Percentiles rank a stretch among this genome's conserved stretches.
phyloP scores from a whole-genome alignment of 1,140 invertebrate genomes.

The Brachionus angularis region DNA sequence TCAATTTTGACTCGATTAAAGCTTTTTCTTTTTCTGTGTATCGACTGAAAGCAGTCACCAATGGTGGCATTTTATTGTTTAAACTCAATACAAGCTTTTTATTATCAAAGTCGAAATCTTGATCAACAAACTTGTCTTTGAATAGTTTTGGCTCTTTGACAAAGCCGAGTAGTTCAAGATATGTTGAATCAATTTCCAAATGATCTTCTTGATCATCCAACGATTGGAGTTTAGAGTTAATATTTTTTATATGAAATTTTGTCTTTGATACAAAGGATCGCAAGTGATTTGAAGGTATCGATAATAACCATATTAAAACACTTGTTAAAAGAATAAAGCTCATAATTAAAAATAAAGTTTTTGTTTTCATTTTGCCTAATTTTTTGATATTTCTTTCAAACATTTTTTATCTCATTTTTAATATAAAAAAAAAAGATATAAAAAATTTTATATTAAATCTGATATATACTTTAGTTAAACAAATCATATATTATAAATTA shows the following conservation, averaged over 20 bases:
- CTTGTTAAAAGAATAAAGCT: neutral
- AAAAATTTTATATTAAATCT: too few species aligned
- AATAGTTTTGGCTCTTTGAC: constrained; percentile 19
- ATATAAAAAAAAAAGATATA: neutral
- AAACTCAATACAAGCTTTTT: neutral
- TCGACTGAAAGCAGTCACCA: constrained; percentile 2
- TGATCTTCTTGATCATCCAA: constrained; percentile 1
- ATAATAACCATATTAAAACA: neutral
- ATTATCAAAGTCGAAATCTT: too few species aligned
- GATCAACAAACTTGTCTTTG: neutral
- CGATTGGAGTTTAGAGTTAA: constrained; percentile 11
- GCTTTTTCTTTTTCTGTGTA: neutral
- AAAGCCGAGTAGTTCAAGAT: constrained; percentile 16
- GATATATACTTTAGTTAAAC: too few species aligned
- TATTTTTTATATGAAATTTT: constrained; percentile 5
- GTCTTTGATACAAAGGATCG: neutral
- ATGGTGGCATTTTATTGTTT: neutral
- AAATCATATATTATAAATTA: too few species aligned
- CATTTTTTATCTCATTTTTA: neutral
- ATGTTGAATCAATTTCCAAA: neutral
- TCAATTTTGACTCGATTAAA: constrained; percentile 5
- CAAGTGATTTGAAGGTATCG: neutral
- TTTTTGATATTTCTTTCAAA: constrained; percentile 19
- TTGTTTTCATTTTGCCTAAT: constrained; percentile 19
- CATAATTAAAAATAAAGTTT: neutral